These are phyloP conservation scores for Bradysia coprophila DNA, from an alignment of 1,140 invertebrate species.

Conservation along the genomic window DNA sequence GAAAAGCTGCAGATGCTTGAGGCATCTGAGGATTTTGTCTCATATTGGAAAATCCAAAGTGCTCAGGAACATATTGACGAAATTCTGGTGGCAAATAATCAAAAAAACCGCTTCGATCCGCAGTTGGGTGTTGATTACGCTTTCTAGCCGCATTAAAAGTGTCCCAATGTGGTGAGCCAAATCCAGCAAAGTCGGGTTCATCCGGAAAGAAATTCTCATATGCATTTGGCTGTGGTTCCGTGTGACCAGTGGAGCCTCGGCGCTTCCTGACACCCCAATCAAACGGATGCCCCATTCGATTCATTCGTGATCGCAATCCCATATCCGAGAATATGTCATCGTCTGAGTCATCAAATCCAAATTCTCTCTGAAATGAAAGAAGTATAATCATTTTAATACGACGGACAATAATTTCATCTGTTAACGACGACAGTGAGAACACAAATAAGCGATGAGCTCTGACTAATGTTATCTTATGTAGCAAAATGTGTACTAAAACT, in stretches of 20 bases:
- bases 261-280: constrained; percentile 32
- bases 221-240: constrained; percentile 24
- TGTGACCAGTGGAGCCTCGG: constrained; percentile 24
- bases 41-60: constrained; percentile 28
- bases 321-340: constrained; percentile 18
- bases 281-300: constrained; percentile 27
- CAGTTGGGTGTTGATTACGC: constrained; percentile 23
- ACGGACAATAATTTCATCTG: too few relatives aligned
- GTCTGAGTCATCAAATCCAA: constrained; percentile 23
- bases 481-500: too few relatives aligned
- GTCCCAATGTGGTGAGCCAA: constrained; percentile 21
- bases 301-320: constrained; percentile 17
- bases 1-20: too few relatives aligned
- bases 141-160: constrained; percentile 21
- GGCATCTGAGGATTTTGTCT: constrained; percentile 5
- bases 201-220: constrained; percentile 20
- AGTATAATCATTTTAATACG: too few relatives aligned
- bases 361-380: constrained; percentile 8
- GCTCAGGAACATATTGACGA: constrained; percentile 32
- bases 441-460: too few relatives aligned
- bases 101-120: constrained; percentile 31
- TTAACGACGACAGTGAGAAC: too few relatives aligned
- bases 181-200: constrained; percentile 22
- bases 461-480: too few relatives aligned
- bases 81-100: constrained; percentile 36